Conservation (phyloP, 2,797 vertebrate genomes). For the Rhinogobio ventralis region DNA sequence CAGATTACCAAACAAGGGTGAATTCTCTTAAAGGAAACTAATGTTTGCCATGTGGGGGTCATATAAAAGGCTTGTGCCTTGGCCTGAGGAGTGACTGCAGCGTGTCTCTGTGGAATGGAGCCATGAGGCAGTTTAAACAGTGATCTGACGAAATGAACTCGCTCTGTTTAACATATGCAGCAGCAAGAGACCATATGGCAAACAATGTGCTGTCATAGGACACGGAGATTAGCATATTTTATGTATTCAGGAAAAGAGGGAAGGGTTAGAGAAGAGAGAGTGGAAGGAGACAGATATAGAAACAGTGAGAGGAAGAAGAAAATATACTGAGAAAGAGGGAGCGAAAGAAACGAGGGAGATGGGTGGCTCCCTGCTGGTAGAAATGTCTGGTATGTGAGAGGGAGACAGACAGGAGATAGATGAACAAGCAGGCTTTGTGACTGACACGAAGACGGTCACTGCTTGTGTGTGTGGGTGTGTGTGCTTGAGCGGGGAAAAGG, state of each 20-base stretch:
- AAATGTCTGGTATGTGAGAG: slow-evolving; percentile 52
- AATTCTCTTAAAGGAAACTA: slow-evolving; percentile 52
- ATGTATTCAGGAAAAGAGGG: slow-evolving; percentile 29
- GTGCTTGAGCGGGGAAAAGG: slow-evolving; percentile 35
- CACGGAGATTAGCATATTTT: slow-evolving; percentile 40
- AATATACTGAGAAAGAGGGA: background rate
- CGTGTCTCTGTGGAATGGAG: slow-evolving; percentile 4
- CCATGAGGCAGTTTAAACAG: slow-evolving; percentile 20
- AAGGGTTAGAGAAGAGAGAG: slow-evolving; percentile 31
- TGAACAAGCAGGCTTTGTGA: slow-evolving; percentile 58
- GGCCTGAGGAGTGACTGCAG: slow-evolving; percentile 19
- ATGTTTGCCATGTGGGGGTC: slow-evolving; percentile 41
- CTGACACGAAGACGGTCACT: slow-evolving; percentile 40
- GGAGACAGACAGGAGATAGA: slow-evolving; percentile 37
- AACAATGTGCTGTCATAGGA: slow-evolving; percentile 40
- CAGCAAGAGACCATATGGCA: slow-evolving; percentile 42
- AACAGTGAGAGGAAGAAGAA: slow-evolving; percentile 5
- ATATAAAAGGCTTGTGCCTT: slow-evolving; percentile 13
- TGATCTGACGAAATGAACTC: slow-evolving; percentile 31
- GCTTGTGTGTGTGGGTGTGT: background rate
- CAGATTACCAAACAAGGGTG: slow-evolving; percentile 59
- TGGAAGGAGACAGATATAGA: slow-evolving; percentile 1
- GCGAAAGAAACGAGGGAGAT: slow-evolving; percentile 17
- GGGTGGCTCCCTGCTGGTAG: slow-evolving; percentile 45
- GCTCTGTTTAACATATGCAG: slow-evolving; percentile 46